phyloP scores from a whole-genome alignment of 2,113 vertebrate genomes.

The Xiphias gladius region DNA sequence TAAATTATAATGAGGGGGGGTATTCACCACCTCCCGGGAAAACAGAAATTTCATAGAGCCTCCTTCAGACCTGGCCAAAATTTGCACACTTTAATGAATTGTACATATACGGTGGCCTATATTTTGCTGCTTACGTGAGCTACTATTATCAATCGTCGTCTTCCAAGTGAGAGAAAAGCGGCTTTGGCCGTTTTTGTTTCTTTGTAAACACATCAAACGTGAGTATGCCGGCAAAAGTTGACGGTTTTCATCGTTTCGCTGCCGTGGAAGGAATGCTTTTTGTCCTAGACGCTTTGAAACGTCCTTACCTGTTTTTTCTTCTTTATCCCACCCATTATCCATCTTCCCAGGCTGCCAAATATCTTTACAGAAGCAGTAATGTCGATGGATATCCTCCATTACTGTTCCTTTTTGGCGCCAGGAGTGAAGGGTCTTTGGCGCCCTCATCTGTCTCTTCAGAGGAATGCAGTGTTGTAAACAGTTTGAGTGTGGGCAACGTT shows the following conservation, averaged over 20 bases:
- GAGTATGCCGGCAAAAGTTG: neutral
- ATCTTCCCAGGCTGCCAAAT: constrained; percentile 22
- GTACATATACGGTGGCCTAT: neutral
- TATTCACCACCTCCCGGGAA: constrained; percentile 13
- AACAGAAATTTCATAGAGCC: constrained; percentile 1
- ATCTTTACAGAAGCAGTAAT: constrained; percentile 17
- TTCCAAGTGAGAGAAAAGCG: neutral
- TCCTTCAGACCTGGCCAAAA: neutral
- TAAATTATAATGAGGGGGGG: constrained; percentile 41
- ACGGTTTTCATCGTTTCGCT: neutral
- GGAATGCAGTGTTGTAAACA: constrained; percentile 21
- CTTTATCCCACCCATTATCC: constrained; percentile 2
- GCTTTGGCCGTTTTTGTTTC: neutral
- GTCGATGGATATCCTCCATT: constrained; percentile 39
- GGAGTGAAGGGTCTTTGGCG: constrained; percentile 54
- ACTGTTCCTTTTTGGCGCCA: neutral
- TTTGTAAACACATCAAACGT: neutral
- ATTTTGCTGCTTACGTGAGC: neutral
- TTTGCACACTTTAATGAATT: neutral
- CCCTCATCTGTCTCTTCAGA: constrained; percentile 41
- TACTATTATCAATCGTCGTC: neutral
- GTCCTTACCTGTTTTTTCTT: constrained; percentile 1
- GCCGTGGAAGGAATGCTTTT: neutral
- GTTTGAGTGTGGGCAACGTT: neutral
- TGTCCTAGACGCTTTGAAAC: neutral